Percentiles rank a stretch among this genome's conserved stretches.
Conservation (phyloP, 2,797 vertebrate genomes). For the Betta splendens region DNA sequence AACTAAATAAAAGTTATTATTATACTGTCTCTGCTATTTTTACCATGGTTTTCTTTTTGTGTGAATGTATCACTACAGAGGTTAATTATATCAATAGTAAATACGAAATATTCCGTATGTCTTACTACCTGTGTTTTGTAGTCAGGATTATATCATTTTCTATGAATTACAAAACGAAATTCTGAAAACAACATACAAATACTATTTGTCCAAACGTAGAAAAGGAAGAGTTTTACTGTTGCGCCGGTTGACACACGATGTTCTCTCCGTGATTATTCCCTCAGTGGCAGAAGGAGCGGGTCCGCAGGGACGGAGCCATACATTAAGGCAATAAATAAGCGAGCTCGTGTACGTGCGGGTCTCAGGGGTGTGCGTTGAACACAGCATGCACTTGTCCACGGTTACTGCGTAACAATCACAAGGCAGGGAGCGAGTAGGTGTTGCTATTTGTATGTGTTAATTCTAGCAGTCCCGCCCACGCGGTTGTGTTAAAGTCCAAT, state of each 20-base stretch:
- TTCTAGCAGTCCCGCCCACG: constrained; percentile 32
- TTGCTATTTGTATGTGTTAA: constrained; percentile 38
- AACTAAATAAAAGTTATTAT: not conserved
- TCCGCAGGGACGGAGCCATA: constrained; percentile 1
- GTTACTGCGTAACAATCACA: constrained; percentile 5
- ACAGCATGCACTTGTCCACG: constrained; percentile 1
- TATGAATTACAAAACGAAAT: not conserved
- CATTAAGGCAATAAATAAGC: constrained; percentile 5
- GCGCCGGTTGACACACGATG: not conserved
- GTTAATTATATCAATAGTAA: constrained; percentile 55
- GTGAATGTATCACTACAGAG: constrained; percentile 51
- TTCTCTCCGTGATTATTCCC: constrained; percentile 28
- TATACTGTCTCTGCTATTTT: constrained; percentile 46
- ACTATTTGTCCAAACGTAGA: not conserved
- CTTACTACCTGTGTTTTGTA: not conserved
- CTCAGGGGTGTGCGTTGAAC: constrained; percentile 6
- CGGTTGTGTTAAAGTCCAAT: constrained; percentile 34
- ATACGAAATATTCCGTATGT: constrained; percentile 29
- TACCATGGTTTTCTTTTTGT: constrained; percentile 53
- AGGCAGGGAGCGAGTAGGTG: constrained; percentile 38
- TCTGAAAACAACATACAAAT: not conserved
- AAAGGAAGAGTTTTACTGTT: not conserved
- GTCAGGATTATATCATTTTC: not conserved
- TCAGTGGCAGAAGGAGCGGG: not conserved
- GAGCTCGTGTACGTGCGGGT: not conserved